These are phyloP conservation scores for Numenius phaeopus DNA, from an alignment of 2,797 vertebrate species.

Conservation along the genomic window DNA sequence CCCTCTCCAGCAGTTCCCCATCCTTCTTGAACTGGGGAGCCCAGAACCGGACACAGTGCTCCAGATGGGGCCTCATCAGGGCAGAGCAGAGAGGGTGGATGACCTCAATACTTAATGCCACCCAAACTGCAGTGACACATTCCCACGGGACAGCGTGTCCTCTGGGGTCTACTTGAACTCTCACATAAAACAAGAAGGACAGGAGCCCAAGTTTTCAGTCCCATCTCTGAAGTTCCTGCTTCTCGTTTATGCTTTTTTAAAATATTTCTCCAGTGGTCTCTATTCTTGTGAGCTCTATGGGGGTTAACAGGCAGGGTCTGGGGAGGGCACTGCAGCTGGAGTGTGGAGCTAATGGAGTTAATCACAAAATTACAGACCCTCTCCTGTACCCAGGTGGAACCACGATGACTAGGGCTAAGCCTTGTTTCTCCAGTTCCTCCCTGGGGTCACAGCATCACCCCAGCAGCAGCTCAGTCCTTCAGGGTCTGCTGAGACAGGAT, in stretches of 20 bases:
- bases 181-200: neutral
- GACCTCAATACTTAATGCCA: neutral
- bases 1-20: too few relatives aligned
- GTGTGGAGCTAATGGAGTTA: neutral
- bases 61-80: too few relatives aligned
- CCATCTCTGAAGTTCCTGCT: neutral
- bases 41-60: too few relatives aligned
- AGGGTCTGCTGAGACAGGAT: neutral
- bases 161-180: neutral
- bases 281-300: neutral
- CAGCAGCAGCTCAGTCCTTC: neutral
- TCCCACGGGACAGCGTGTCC: accelerated
- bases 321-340: neutral
- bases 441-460: neutral
- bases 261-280: neutral
- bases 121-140: neutral
- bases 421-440: neutral
- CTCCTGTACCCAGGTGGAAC: neutral
- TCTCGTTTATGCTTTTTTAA: neutral
- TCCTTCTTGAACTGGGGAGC: too few relatives aligned
- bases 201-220: neutral
- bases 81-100: too few relatives aligned
- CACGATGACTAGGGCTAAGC: neutral
- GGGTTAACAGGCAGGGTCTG: neutral
- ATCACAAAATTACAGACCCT: neutral